A percentile compares a stretch with the other conserved stretches of the same genome.
Conservation (phyloP, 2,888 invertebrate genomes). For the Buathra laborator region DNA sequence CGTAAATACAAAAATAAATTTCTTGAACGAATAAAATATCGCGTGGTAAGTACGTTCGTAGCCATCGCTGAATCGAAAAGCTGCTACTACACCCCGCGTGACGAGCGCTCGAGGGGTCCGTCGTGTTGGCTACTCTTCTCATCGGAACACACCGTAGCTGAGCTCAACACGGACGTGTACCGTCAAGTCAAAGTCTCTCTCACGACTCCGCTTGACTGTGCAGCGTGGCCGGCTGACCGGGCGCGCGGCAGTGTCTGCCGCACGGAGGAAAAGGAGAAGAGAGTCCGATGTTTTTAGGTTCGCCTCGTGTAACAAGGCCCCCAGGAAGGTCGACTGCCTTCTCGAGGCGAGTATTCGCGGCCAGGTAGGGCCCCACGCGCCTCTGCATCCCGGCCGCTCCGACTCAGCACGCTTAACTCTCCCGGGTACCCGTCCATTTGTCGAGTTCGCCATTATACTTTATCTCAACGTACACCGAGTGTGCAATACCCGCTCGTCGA, state of each 20-base stretch:
- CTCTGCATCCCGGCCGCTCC: slow-evolving; percentile 12
- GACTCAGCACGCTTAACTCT: slow-evolving; percentile 3
- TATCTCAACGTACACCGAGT: no score
- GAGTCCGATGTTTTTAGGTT: slow-evolving; percentile 79
- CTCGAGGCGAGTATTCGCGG: slow-evolving; percentile 65
- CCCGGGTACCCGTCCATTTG: not conserved
- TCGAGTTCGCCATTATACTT: not conserved
- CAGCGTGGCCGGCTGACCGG: slow-evolving; percentile 29
- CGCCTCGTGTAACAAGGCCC: slow-evolving; percentile 80
- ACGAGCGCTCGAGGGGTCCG: slow-evolving; percentile 49
- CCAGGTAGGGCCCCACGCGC: slow-evolving; percentile 66
- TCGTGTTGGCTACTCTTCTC: slow-evolving; percentile 18
- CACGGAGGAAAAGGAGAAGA: slow-evolving; percentile 46
- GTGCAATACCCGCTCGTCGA: no score
- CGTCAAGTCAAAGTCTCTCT: slow-evolving; percentile 48
- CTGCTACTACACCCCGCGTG: slow-evolving; percentile 37
- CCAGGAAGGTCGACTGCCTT: slow-evolving; percentile 81
- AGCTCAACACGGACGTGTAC: slow-evolving; percentile 5
- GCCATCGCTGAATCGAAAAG: slow-evolving; percentile 48
- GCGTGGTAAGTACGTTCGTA: slow-evolving; percentile 31
- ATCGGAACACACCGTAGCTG: slow-evolving; percentile 18
- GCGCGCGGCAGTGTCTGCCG: not conserved
- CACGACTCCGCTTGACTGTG: slow-evolving; percentile 28
- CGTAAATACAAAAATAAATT: not conserved
- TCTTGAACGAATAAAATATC: not conserved